phyloP scores from a whole-genome alignment of 1,140 invertebrate genomes.

The Geopemphigus sp. region DNA sequence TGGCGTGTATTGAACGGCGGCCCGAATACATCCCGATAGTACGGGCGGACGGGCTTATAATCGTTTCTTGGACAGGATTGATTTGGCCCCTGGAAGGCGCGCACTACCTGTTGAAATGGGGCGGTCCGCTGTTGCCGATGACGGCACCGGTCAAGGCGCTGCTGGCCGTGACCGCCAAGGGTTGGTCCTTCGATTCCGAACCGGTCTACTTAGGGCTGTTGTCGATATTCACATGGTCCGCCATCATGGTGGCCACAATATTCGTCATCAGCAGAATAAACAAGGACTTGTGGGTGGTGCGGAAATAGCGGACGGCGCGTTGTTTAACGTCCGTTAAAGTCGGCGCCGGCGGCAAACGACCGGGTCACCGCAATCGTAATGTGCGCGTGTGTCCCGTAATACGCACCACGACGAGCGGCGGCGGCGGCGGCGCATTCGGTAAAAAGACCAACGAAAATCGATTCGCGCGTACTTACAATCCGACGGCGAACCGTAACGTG shows the following conservation, averaged over 20 bases:
- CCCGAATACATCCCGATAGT: too few species aligned
- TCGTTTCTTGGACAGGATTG: constrained; percentile 47
- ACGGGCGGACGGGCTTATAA: too few species aligned
- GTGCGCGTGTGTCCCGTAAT: too few species aligned
- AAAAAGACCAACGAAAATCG: too few species aligned
- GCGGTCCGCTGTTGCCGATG: constrained; percentile 51
- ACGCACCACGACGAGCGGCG: too few species aligned
- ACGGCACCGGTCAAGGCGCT: constrained; percentile 50
- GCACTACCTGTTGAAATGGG: constrained; percentile 48
- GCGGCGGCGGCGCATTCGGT: too few species aligned
- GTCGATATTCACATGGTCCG: constrained; percentile 59
- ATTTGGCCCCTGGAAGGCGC: constrained; percentile 52
- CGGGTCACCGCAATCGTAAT: too few species aligned
- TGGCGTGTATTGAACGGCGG: too few species aligned
- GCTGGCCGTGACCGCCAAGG: constrained; percentile 51
- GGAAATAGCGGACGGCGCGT: background rate
- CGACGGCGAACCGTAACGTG: background rate
- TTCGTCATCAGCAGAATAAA: constrained; percentile 47
- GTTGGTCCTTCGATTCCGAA: constrained; percentile 55
- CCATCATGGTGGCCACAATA: constrained; percentile 56
- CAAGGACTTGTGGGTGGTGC: constrained; percentile 45
- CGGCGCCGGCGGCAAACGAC: too few species aligned
- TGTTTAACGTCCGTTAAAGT: background rate
- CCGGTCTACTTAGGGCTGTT: constrained; percentile 61
- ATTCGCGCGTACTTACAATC: too few species aligned